These are phyloP conservation scores for Leucania comma DNA, from an alignment of 2,888 invertebrate species.

Conservation along the genomic window DNA sequence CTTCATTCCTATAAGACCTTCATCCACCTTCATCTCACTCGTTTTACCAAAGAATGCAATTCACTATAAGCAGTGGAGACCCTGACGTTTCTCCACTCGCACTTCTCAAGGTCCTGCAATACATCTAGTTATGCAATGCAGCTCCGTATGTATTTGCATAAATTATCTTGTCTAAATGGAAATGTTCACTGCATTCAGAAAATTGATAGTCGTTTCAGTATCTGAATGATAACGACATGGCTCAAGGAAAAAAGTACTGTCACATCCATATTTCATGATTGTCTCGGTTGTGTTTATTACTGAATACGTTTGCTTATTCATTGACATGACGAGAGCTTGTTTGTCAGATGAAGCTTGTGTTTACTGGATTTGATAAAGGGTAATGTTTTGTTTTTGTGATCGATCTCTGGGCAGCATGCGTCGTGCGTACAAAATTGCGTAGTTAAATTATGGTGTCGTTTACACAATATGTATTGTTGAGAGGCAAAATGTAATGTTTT, in stretches of 20 bases:
- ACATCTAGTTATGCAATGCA: neutral
- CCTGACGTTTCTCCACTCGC: neutral
- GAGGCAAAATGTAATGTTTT: too few relatives aligned
- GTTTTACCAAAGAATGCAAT: conserved; percentile 7
- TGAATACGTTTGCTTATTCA: conserved; percentile 34
- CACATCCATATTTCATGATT: conserved; percentile 42
- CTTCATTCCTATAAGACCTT: neutral
- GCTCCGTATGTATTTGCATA: neutral
- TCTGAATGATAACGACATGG: neutral
- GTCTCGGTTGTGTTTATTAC: conserved; percentile 3
- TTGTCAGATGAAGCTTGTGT: conserved; percentile 11
- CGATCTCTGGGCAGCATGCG: neutral
- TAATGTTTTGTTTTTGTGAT: neutral
- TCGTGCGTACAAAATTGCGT: neutral
- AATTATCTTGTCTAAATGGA: neutral
- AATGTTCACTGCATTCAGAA: conserved; percentile 7
- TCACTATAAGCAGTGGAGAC: neutral
- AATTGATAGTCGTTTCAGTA: neutral
- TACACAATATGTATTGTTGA: neutral
- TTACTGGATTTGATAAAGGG: neutral
- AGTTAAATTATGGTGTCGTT: neutral
- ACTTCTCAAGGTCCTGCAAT: neutral
- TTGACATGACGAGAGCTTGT: conserved; percentile 7
- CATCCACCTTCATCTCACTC: neutral
- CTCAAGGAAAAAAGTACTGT: conserved; percentile 18